Evolutionary conservation across 2,888 invertebrate genomes (phyloP).

Genomic region (Eucera pruinosa): DNA sequence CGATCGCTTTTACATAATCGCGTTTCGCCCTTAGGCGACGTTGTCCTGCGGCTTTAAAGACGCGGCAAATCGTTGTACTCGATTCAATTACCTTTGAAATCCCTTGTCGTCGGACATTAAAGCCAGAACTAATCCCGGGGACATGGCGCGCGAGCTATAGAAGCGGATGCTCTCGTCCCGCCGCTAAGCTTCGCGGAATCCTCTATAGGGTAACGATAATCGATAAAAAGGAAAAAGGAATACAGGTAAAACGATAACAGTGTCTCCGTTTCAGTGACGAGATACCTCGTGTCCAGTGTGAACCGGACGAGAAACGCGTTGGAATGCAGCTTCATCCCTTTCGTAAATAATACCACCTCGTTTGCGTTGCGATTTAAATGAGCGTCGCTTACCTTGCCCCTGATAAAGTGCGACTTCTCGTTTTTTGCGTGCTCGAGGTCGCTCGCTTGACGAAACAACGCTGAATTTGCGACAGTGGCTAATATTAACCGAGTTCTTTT

Average conservation of each 20-base stretch:
- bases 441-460: neutral
- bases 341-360: slow-evolving; percentile 15
- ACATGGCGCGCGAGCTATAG: slow-evolving; percentile 46
- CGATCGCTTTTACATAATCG: neutral
- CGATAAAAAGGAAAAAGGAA: slow-evolving; percentile 53
- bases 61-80: slow-evolving; percentile 51
- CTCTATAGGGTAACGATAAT: slow-evolving; percentile 63
- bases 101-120: slow-evolving; percentile 70
- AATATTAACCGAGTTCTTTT: neutral
- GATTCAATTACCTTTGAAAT: slow-evolving; percentile 73
- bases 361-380: slow-evolving; percentile 11
- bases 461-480: neutral
- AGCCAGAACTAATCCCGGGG: slow-evolving; percentile 67
- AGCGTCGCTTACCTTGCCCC: neutral
- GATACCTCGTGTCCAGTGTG: slow-evolving; percentile 13
- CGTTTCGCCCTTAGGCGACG: neutral
- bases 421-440: neutral
- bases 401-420: neutral
- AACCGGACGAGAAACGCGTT: slow-evolving; percentile 10
- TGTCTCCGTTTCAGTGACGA: slow-evolving; percentile 14
- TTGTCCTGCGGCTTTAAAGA: slow-evolving; percentile 55
- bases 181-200: slow-evolving; percentile 57
- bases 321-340: slow-evolving; percentile 9
- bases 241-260: slow-evolving; percentile 56
- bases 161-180: slow-evolving; percentile 50